Conservation (phyloP, 2,113 vertebrate species). For the Tenebrosternarchus preto region DNA sequence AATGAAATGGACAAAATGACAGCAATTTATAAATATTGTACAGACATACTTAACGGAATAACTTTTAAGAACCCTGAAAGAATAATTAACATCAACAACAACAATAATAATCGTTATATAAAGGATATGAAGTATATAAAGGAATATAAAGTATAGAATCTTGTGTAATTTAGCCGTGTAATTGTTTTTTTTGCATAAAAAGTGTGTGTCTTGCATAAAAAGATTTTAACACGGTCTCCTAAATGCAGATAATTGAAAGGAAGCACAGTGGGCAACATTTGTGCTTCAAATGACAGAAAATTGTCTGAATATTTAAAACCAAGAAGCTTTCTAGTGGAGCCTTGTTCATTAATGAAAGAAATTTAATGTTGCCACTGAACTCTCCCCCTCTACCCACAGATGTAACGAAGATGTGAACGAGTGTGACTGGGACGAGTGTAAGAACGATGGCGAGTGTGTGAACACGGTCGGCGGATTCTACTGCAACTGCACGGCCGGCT, state of each 20-base stretch:
- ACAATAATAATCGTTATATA: too few species aligned
- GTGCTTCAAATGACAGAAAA: neutral
- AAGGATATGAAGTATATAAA: neutral
- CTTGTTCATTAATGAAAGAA: constrained; percentile 8
- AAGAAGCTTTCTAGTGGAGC: neutral
- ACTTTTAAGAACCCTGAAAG: too few species aligned
- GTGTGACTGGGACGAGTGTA: constrained; percentile 85
- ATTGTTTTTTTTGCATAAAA: too few species aligned
- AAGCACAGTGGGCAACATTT: constrained; percentile 43
- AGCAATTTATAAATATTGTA: too few species aligned
- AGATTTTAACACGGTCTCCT: too few species aligned
- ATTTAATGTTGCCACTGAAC: neutral
- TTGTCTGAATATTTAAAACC: constrained; percentile 6
- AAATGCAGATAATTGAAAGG: constrained; percentile 55
- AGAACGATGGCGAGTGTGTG: constrained; percentile 83
- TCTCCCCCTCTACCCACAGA: constrained; percentile 66
- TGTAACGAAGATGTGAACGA: constrained; percentile 91
- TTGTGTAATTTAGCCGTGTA: too few species aligned
- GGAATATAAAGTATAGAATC: too few species aligned
- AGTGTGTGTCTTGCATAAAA: too few species aligned
- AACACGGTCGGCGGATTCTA: constrained; percentile 89
- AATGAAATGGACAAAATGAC: too few species aligned
- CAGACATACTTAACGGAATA: too few species aligned
- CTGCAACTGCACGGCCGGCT: constrained; percentile 91
- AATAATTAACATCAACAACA: too few species aligned